A percentile compares a stretch with the other conserved stretches of the same genome.
These are phyloP conservation scores for Montipora capitata DNA, from an alignment of 92 coral and sea anemone genomes.

Conservation along the genomic window DNA sequence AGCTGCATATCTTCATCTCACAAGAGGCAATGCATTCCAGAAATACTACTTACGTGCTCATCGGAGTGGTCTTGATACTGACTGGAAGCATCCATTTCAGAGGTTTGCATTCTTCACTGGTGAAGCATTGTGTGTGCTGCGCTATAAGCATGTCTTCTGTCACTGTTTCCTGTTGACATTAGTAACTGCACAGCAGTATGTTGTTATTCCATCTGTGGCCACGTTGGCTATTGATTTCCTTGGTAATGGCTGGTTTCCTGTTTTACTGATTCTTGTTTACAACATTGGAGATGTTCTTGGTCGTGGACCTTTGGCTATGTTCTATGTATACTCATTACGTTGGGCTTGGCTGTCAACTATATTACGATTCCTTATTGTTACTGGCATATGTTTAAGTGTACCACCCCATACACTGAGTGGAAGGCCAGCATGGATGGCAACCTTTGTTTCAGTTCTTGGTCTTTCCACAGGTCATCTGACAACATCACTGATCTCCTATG, in stretches of 20 bases:
- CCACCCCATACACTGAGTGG: conserved; percentile 88
- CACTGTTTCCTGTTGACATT: conserved; percentile 87
- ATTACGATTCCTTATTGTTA: conserved; percentile 79
- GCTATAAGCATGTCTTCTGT: conserved; percentile 89
- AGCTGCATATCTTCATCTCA: conserved; percentile 77
- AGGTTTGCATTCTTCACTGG: conserved; percentile 81
- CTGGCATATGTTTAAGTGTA: conserved; percentile 91
- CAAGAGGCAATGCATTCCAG: conserved; percentile 84
- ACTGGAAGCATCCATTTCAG: conserved; percentile 79
- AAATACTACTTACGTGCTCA: conserved; percentile 83
- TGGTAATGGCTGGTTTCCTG: conserved; percentile 94
- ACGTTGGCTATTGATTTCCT: conserved; percentile 94
- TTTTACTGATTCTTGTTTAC: conserved; percentile 84
- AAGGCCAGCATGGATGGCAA: conserved; percentile 96
- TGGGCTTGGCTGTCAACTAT: conserved; percentile 92
- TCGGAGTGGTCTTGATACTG: conserved; percentile 75
- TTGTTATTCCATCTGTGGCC: conserved; percentile 92
- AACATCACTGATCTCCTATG: conserved; percentile 86
- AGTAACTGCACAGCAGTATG: conserved; percentile 86
- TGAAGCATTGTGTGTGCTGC: conserved; percentile 86
- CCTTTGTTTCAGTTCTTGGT: conserved; percentile 89
- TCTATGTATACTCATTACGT: conserved; percentile 78
- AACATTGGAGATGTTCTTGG: conserved; percentile 92
- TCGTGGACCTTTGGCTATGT: conserved; percentile 90
- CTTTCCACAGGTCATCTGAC: conserved; percentile 93